Conservation (phyloP, 2,888 invertebrate genomes). For the Ormyrus rosae region DNA sequence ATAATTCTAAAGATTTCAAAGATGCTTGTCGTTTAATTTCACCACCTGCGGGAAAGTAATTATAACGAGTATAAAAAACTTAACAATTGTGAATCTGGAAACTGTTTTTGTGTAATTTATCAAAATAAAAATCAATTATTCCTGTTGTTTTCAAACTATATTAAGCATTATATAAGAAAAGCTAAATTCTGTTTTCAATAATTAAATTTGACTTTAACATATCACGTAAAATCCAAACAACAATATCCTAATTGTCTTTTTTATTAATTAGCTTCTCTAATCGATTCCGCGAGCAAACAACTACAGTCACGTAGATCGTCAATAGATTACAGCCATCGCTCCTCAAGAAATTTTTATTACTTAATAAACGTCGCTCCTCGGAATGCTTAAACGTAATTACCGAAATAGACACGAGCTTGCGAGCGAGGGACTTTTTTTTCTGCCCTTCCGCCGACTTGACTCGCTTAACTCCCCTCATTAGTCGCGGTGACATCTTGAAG, state of each 20-base stretch:
- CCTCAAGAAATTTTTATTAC: conserved; percentile 52
- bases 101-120: too few relatives aligned
- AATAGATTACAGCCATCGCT: conserved; percentile 23
- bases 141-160: neutral
- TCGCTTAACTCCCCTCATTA: conserved; percentile 69
- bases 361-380: conserved; percentile 52
- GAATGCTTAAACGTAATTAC: conserved; percentile 54
- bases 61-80: too few relatives aligned
- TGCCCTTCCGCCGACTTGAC: conserved; percentile 14
- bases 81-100: too few relatives aligned
- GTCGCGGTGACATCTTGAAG: conserved; percentile 72
- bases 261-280: too few relatives aligned
- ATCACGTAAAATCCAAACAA: too few relatives aligned
- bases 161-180: conserved; percentile 1
- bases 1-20: too few relatives aligned
- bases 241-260: too few relatives aligned
- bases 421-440: conserved; percentile 48
- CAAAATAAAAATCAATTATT: too few relatives aligned
- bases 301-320: conserved; percentile 1
- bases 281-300: neutral
- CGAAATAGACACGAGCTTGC: conserved; percentile 43
- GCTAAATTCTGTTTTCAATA: too few relatives aligned
- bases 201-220: too few relatives aligned
- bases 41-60: too few relatives aligned
- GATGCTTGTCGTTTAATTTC: too few relatives aligned